Evolutionary conservation across 64 coral and sea anemone genomes (phyloP).

Genomic region (Stichodactyla helianthus): DNA sequence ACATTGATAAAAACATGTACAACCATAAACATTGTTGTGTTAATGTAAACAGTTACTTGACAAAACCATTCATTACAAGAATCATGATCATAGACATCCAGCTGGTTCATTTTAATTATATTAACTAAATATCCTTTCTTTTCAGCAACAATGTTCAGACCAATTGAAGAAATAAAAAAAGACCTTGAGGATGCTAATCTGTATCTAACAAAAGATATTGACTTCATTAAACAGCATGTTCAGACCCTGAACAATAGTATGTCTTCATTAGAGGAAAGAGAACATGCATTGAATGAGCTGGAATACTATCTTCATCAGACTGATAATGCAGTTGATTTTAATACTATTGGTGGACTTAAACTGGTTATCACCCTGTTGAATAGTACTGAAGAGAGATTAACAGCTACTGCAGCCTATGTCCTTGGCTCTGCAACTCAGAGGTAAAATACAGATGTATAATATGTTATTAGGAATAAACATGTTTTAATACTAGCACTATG

Average conservation of each 20-base stretch:
- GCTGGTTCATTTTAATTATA: not conserved
- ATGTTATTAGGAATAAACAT: too few species aligned
- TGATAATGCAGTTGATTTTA: conserved; percentile 89
- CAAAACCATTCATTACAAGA: not conserved
- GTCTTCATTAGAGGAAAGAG: conserved; percentile 46
- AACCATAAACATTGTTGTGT: too few species aligned
- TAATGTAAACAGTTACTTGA: not conserved
- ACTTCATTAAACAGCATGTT: conserved; percentile 70
- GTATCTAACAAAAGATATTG: conserved; percentile 88
- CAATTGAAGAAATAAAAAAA: conserved; percentile 88
- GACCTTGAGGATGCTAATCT: conserved; percentile 79
- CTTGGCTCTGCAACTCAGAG: conserved; percentile 92
- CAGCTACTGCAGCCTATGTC: conserved; percentile 70
- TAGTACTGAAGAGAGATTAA: conserved; percentile 52
- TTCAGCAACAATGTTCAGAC: conserved; percentile 49
- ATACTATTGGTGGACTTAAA: conserved; percentile 76
- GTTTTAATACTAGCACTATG: too few species aligned
- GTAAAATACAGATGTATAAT: conserved; percentile 1
- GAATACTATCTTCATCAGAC: conserved; percentile 97
- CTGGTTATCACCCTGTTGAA: conserved; percentile 77
- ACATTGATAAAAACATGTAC: too few species aligned
- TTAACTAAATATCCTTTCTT: not conserved
- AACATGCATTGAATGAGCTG: conserved; percentile 72
- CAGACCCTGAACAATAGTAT: conserved; percentile 43
- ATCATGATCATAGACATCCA: too few species aligned